These are phyloP conservation scores for Ariolimax columbianus DNA, from an alignment of 2,888 invertebrate genomes.

Conservation along the genomic window DNA sequence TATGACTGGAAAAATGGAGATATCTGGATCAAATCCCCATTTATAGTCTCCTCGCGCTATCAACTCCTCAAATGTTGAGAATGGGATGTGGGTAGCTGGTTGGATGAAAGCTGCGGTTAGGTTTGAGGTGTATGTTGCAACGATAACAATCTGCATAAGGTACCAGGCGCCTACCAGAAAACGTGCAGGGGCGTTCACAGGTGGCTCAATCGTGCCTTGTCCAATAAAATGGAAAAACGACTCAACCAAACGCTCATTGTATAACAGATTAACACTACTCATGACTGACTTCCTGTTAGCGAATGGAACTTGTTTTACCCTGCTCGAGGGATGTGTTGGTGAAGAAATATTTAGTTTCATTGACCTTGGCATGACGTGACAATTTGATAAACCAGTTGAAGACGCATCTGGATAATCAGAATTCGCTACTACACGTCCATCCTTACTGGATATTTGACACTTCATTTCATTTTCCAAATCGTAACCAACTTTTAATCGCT, in stretches of 20 bases:
- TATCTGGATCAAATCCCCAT: not conserved
- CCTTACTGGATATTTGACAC: too few relatives aligned
- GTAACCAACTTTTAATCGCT: not conserved
- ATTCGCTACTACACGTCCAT: too few relatives aligned
- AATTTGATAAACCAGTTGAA: not conserved
- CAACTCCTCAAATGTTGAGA: constrained; percentile 5
- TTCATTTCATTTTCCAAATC: not conserved
- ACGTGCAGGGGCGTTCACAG: not conserved
- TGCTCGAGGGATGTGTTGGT: not conserved
- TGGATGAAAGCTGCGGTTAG: not conserved
- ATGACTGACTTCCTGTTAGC: not conserved
- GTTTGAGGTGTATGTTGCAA: not conserved
- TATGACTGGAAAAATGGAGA: not conserved
- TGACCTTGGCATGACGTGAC: not conserved
- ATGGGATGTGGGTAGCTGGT: not conserved
- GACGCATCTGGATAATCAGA: too few relatives aligned
- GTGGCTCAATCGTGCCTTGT: not conserved
- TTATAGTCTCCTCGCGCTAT: not conserved
- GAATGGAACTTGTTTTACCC: not conserved
- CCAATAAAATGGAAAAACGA: not conserved
- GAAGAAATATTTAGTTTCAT: not conserved
- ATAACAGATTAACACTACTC: not conserved
- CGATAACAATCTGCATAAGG: not conserved
- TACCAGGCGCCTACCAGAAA: not conserved
- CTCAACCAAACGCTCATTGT: not conserved